phyloP scores from a whole-genome alignment of 2,113 vertebrate genomes.

The Isichthys henryi region DNA sequence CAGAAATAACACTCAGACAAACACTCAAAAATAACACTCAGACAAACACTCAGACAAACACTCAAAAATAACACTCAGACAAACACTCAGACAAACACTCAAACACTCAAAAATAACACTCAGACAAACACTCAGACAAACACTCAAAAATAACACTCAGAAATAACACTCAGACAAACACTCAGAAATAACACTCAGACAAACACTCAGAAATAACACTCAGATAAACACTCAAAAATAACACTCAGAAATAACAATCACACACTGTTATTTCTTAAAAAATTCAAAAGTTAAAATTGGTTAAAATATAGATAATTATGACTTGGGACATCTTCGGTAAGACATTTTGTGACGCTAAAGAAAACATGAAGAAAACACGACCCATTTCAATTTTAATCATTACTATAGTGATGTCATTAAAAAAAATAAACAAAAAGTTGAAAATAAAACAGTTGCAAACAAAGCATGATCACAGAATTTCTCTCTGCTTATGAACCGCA shows the following conservation, averaged over 20 bases:
- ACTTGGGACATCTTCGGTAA: neutral
- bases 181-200: neutral
- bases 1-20: neutral
- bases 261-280: neutral
- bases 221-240: neutral
- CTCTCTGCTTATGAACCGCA: neutral
- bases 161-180: neutral
- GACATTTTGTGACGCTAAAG: neutral
- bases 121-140: neutral
- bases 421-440: neutral
- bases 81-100: neutral
- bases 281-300: neutral
- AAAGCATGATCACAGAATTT: neutral
- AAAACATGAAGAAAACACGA: neutral
- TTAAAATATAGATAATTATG: neutral
- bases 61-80: neutral
- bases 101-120: neutral
- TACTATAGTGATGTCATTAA: neutral
- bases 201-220: neutral
- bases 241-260: neutral
- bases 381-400: neutral
- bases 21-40: neutral
- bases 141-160: too few species aligned
- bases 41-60: neutral
- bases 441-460: neutral